phyloP scores from a whole-genome alignment of 53 echinoderm and acorn worm species.

The Holothuria scabra region DNA sequence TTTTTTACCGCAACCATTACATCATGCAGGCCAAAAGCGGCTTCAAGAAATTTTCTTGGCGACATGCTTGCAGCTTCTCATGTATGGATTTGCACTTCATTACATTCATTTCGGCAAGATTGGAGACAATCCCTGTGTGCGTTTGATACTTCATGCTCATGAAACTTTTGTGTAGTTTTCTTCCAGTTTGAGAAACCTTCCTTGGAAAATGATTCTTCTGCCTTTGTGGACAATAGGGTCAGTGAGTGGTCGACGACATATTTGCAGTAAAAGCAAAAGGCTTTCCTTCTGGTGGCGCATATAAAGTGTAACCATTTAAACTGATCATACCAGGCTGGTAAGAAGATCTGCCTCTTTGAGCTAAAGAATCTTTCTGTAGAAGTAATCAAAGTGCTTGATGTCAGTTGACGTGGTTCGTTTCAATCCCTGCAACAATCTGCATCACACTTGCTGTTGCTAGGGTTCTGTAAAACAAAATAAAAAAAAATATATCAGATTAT shows the following conservation, averaged over 20 bases:
- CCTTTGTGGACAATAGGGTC: not conserved
- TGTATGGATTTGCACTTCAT: not conserved
- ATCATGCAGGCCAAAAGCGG: slow-evolving; percentile 17
- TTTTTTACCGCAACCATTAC: too few relatives aligned
- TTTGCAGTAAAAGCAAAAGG: slow-evolving; percentile 19
- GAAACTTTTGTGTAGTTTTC: slow-evolving; percentile 14
- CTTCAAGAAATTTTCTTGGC: slow-evolving; percentile 29
- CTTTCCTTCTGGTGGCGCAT: slow-evolving; percentile 24
- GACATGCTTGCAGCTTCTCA: not conserved
- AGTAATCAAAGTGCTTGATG: too few relatives aligned
- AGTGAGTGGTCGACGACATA: not conserved
- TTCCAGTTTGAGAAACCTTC: slow-evolving; percentile 40
- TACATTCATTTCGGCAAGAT: not conserved
- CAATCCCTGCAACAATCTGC: too few relatives aligned
- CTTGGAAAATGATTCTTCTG: slow-evolving; percentile 21
- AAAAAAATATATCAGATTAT: too few relatives aligned
- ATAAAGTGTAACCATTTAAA: slow-evolving; percentile 37
- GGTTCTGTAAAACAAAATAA: too few relatives aligned
- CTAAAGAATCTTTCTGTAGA: too few relatives aligned
- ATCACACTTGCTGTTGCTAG: too few relatives aligned
- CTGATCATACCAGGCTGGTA: slow-evolving; percentile 10
- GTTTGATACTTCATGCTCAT: slow-evolving; percentile 20
- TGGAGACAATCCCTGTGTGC: slow-evolving; percentile 10
- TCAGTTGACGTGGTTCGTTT: too few relatives aligned
- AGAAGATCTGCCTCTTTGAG: too few relatives aligned